These are phyloP conservation scores for Gymnocheta viridis DNA, from an alignment of 2,888 invertebrate genomes.

Conservation along the genomic window DNA sequence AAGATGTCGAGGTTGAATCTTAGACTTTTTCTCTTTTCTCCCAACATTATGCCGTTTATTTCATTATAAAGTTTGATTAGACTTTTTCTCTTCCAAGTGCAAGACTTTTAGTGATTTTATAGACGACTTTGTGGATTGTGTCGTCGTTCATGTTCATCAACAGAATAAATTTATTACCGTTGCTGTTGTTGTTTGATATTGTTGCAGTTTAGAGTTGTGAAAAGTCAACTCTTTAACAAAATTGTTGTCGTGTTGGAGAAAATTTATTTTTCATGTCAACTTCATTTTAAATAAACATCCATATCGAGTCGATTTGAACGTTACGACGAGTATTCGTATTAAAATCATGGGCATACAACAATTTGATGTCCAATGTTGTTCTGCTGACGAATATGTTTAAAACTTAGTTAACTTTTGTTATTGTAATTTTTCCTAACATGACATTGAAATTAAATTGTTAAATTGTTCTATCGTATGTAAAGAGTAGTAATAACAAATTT, in stretches of 20 bases:
- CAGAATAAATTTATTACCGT: conserved; percentile 27
- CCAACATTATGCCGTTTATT: conserved; percentile 73
- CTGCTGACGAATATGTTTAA: conserved; percentile 5
- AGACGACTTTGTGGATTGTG: conserved; percentile 41
- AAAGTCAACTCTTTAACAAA: conserved; percentile 69
- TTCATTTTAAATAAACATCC: conserved; percentile 61
- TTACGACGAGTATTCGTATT: conserved; percentile 14
- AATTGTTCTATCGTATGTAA: not conserved
- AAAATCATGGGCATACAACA: conserved; percentile 29
- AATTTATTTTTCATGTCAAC: conserved; percentile 65
- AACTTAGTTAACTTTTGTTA: not conserved
- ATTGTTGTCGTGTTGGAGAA: conserved; percentile 65
- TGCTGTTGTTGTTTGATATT: not conserved
- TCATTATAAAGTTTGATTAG: conserved; percentile 41
- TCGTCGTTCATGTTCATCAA: conserved; percentile 63
- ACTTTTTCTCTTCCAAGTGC: not conserved
- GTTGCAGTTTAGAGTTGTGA: conserved; percentile 58
- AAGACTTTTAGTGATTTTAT: conserved; percentile 11
- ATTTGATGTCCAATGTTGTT: conserved; percentile 44
- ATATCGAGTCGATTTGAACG: conserved; percentile 38
- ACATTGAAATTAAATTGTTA: conserved; percentile 2
- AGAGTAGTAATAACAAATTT: not conserved
- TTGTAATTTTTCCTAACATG: conserved; percentile 11
- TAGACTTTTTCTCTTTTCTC: conserved; percentile 71
- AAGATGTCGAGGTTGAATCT: conserved; percentile 70